Base-by-base conservation (phyloP, 2,797 vertebrate genomes). In the Crocodylus rhombifer region DNA sequence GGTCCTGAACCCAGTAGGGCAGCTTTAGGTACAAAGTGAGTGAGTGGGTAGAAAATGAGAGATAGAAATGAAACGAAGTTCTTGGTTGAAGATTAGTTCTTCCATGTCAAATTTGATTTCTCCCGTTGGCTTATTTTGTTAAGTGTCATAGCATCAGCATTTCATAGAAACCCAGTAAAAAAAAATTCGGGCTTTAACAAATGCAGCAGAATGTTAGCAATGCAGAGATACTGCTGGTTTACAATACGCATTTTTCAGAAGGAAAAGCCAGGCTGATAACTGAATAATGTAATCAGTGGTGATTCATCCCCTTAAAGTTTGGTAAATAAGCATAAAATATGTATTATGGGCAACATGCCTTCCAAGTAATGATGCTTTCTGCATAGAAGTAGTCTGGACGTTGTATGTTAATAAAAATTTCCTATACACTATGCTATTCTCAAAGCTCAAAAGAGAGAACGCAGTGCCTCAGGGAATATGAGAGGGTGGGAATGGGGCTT, bases 251-350 rank as follows among this genome's bases (percentile, higher is more conserved):
- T 92, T 94, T 92, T 62, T 77, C 63, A 63, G 12, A 92, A 82
- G 61, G 18, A 85, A 91, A 77, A 93, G 89, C 83, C 51, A 85
- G 91, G 60, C 42, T 77, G 77, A 91, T 69, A 79, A 67, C 58
- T 82, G 93, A 93, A 91, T 93, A 95, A 95, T 77, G 71, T 61
- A 96, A 96, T 90, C 91, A 95, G 77, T 18, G 61, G 42, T 67
- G 91, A 94, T 94, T 95, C 80, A 87, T 76, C 91, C 77, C 65
- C 60, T 91, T 80, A 8, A 84, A 85, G 6, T 89, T 83, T 74
- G 58, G 62, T 77, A 94, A 96, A 94, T 87, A 94, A 80, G 75
- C 23, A 30, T 73, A 91, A 91, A 94, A 87, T 58, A 73, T 14
- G 5, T n/a, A 56, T 71, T 69, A 15, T 26, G 5, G 12, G 33